Percentiles rank a stretch among this genome's conserved stretches.
Conservation (phyloP, 2,113 vertebrate species). For the rat (Rattus norvegicus) region GRCr8 NC_086023.1:95955501-95956000, state of each 20-base stretch:
- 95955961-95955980: not conserved
- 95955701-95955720: no score
- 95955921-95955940: not conserved
- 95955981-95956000: not conserved
- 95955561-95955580: not conserved
- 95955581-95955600: not conserved
- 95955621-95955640: not conserved
- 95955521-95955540: not conserved
- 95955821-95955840: not conserved
- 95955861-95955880: not conserved
- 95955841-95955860: not conserved
- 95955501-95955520: constrained; percentile 17
- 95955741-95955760: no score
- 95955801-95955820: no score
- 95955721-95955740: not conserved
- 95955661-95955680: no score
- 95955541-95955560: not conserved
- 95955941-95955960: not conserved
- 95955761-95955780: no score
- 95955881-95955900: not conserved
- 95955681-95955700: not conserved
- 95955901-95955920: not conserved
- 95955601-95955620: not conserved
- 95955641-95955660: not conserved
- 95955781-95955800: no score